These are phyloP conservation scores for Margaritifera margaritifera DNA, from an alignment of 2,888 invertebrate genomes.

Conservation along the genomic window DNA sequence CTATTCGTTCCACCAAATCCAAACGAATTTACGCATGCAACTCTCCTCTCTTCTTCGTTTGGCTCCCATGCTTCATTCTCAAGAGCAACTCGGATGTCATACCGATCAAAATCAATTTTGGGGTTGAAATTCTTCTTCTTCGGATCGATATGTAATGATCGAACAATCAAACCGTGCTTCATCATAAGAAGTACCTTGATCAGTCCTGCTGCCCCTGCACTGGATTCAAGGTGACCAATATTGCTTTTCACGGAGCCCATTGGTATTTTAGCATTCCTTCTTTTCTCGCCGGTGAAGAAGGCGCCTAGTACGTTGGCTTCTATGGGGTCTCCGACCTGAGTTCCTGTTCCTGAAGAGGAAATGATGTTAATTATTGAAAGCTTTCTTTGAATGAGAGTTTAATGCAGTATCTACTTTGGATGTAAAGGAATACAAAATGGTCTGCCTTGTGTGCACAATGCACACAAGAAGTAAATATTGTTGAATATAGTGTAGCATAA, in stretches of 20 bases:
- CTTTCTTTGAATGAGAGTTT: too few relatives aligned
- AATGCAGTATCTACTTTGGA: too few relatives aligned
- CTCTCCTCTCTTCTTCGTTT: conserved; percentile 28
- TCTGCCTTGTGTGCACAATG: too few relatives aligned
- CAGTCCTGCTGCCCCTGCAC: conserved; percentile 56
- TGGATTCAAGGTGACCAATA: conserved; percentile 59
- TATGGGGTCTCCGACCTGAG: conserved; percentile 49
- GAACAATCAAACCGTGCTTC: conserved; percentile 46
- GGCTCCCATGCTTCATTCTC: conserved; percentile 20
- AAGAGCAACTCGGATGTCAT: conserved; percentile 40
- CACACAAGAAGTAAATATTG: too few relatives aligned
- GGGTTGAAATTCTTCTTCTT: conserved; percentile 39
- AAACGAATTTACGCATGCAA: conserved; percentile 55
- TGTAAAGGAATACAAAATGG: too few relatives aligned
- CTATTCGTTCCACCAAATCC: conserved; percentile 62
- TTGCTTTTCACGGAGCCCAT: conserved; percentile 63
- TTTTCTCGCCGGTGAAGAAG: conserved; percentile 23
- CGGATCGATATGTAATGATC: conserved; percentile 41
- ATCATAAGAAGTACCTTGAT: conserved; percentile 62
- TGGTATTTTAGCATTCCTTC: not conserved
- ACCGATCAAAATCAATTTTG: conserved; percentile 41
- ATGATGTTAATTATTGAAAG: not conserved
- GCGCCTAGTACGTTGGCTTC: conserved; percentile 39
- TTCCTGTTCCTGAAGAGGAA: conserved; percentile 47
- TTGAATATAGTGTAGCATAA: too few relatives aligned